phyloP scores from a whole-genome alignment of 2,113 vertebrate genomes.

The Misgurnus mizolepis region DNA sequence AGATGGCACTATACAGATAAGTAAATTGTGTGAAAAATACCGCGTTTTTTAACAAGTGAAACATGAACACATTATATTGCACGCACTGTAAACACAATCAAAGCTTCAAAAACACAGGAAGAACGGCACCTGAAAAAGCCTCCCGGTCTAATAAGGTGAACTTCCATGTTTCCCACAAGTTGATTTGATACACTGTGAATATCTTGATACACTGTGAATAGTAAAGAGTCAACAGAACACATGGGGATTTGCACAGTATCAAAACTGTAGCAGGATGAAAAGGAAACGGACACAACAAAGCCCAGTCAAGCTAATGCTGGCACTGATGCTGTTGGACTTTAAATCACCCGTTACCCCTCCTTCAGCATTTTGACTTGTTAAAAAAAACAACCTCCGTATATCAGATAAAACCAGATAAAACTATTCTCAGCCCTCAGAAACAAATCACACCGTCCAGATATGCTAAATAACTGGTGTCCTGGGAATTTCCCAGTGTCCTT shows the following conservation, averaged over 20 bases:
- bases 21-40: too few relatives aligned
- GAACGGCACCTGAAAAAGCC: too few relatives aligned
- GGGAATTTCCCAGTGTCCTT: background rate
- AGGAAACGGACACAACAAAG: slow-evolving; percentile 18
- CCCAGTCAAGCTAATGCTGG: slow-evolving; percentile 21
- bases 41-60: too few relatives aligned
- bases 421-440: slow-evolving; percentile 5
- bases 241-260: slow-evolving; percentile 39
- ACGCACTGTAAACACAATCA: too few relatives aligned
- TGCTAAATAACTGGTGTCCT: slow-evolving; percentile 6
- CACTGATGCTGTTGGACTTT: slow-evolving; percentile 7
- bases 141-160: background rate
- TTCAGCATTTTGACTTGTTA: slow-evolving; percentile 2
- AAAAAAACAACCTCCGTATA: background rate
- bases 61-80: too few relatives aligned
- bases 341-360: slow-evolving; percentile 11
- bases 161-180: background rate
- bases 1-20: too few relatives aligned
- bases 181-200: slow-evolving; percentile 19
- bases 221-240: slow-evolving; percentile 12
- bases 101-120: too few relatives aligned
- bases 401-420: slow-evolving; percentile 8
- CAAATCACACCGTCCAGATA: slow-evolving; percentile 10
- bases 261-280: slow-evolving; percentile 38
- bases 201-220: background rate